Percentiles rank a stretch among this genome's conserved stretches.
phyloP scores from a whole-genome alignment of 1,140 invertebrate species.

The Dendroctonus valens region DNA sequence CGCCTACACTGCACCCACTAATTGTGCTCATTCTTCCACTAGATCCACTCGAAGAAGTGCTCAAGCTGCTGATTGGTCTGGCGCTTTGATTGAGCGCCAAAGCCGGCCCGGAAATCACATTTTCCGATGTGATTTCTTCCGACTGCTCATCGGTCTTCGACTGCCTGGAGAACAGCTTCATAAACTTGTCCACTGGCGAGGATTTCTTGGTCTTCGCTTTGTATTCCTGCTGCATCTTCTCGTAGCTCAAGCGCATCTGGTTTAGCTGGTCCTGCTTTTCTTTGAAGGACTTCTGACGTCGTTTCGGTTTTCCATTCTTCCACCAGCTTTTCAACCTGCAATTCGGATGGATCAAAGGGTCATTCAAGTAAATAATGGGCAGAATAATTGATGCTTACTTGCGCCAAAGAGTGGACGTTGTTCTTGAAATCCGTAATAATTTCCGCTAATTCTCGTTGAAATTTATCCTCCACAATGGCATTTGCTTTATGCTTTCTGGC shows the following conservation, averaged over 20 bases:
- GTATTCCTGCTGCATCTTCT: constrained; percentile 74
- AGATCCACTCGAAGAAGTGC: constrained; percentile 71
- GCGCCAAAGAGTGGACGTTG: constrained; percentile 78
- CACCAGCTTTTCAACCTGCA: constrained; percentile 66
- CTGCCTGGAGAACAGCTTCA: constrained; percentile 66
- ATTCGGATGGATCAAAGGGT: not conserved
- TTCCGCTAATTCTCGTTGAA: constrained; percentile 77
- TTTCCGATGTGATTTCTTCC: constrained; percentile 24
- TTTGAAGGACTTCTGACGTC: constrained; percentile 83
- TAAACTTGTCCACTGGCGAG: constrained; percentile 74
- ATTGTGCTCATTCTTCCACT: constrained; percentile 73
- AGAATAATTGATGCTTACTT: constrained; percentile 53
- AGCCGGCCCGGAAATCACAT: constrained; percentile 31
- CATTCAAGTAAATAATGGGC: not conserved
- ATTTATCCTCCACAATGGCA: constrained; percentile 48
- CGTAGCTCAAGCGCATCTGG: constrained; percentile 76
- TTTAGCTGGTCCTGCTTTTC: constrained; percentile 80
- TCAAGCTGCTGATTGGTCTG: constrained; percentile 70
- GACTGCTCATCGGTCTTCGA: constrained; percentile 28
- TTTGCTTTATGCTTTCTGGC: constrained; percentile 12
- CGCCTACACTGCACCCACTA: constrained; percentile 74
- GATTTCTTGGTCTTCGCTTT: constrained; percentile 67
- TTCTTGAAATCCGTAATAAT: constrained; percentile 89
- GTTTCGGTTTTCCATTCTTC: constrained; percentile 82
- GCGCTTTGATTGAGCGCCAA: constrained; percentile 32